These are phyloP conservation scores for Zophobas morio DNA, from an alignment of 1,140 invertebrate genomes.

Conservation along the genomic window DNA sequence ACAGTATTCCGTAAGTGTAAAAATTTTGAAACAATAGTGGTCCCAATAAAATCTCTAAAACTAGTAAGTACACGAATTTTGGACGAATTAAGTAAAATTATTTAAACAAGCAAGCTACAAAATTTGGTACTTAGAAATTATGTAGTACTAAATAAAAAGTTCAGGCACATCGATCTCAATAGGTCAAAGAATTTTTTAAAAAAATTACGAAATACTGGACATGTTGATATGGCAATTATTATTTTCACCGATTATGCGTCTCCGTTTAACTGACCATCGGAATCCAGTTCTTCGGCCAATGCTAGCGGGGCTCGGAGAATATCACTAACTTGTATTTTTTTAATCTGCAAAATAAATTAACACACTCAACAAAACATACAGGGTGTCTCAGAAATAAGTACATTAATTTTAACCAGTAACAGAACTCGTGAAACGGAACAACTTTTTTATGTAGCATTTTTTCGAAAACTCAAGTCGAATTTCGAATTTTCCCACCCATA, in stretches of 20 bases:
- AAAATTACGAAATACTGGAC: conserved; percentile 57
- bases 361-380: neutral
- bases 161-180: conserved; percentile 18
- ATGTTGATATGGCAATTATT: conserved; percentile 56
- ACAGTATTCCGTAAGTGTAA: conserved; percentile 54
- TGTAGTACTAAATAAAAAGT: neutral
- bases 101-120: neutral
- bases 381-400: too few relatives aligned
- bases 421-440: too few relatives aligned
- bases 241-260: conserved; percentile 49
- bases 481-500: too few relatives aligned
- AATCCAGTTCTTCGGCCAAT: conserved; percentile 58
- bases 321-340: conserved; percentile 62
- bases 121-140: conserved; percentile 29
- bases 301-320: conserved; percentile 61
- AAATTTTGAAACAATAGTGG: conserved; percentile 49
- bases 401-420: too few relatives aligned
- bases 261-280: conserved; percentile 47
- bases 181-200: neutral
- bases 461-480: too few relatives aligned
- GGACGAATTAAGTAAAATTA: neutral
- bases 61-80: conserved; percentile 53
- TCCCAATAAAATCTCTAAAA: conserved; percentile 45
- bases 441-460: too few relatives aligned
- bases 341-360: conserved; percentile 60